Evolutionary conservation across 2,113 vertebrate species (phyloP), one percentile per base, ranked within the genome.

Genomic region (Hylia prasina): DNA sequence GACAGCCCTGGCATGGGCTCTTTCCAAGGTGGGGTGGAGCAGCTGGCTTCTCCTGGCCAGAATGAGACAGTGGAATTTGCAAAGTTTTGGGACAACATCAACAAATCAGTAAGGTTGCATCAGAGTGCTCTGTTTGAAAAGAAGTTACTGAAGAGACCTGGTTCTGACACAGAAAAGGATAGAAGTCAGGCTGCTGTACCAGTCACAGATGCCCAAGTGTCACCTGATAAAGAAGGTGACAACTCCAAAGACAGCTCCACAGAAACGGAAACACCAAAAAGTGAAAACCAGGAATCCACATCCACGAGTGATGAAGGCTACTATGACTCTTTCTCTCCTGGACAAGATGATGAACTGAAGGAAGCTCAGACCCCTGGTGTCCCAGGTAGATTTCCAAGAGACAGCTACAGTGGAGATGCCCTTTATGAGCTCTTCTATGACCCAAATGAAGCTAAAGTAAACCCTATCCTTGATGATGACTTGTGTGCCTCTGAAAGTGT

Each of bases 271-370:
- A 98, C 98, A 3, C 98, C 98, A 0, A 98, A 98, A 97, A 98
- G 98, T 9, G 98, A 99, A 89, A 98, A 98, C 94, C 98, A 98
- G 7, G 98, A 98, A 83, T 98, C 98, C 5, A 97, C 95, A 63
- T 98, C 98, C 84, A 98, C 98, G 2, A 99, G 98, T 27, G 98
- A 99, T n/a, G 98, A 99, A 87, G 98, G 98, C 19, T 99, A 99
- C 81, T 99, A 98, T 68, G 98, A 99, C 39, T 98, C 98, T 39
- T 98, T 98, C 82, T 98, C 98, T 33, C 98, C 98, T 7, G 98
- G 98, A 24, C 96, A 98, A 14, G 98, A 99, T 15, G 98, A 98
- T 18, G 98, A 98, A 56, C 96, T 82, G 54, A 98, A 97, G 80
- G 97, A 97, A 45, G 94, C 91, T 60, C 85, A 91, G 7, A 98